Evolutionary conservation across 1,140 invertebrate species (phyloP).

Genomic region (Penaeus chinensis): DNA sequence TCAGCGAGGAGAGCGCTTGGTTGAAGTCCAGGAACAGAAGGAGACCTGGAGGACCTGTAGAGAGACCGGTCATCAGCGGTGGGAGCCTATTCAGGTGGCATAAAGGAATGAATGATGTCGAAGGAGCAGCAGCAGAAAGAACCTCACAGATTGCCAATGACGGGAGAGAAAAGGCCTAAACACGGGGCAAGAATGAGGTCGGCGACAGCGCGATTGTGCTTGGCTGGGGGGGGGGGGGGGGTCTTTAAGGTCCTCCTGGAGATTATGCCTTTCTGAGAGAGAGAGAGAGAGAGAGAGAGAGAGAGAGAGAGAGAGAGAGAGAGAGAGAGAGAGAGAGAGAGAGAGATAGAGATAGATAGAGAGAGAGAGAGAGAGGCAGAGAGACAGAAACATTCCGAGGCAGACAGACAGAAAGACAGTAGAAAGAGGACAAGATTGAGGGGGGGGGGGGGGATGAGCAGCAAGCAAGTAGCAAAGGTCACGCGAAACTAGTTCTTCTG

Average conservation of each 20-base stretch:
- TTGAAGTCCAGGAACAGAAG: background rate
- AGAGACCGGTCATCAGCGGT: conserved; percentile 37
- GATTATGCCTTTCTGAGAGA: conserved; percentile 2
- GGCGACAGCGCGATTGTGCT: conserved; percentile 37
- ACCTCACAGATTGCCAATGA: conserved; percentile 53
- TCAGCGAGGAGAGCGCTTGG: conserved; percentile 21
- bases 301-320: conserved; percentile 12
- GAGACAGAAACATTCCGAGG: too few relatives aligned
- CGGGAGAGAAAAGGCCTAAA: conserved; percentile 52
- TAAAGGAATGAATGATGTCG: conserved; percentile 58
- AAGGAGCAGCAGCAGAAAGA: conserved; percentile 50
- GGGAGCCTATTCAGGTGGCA: conserved; percentile 50
- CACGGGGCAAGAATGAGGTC: conserved; percentile 44
- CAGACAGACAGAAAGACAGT: too few relatives aligned
- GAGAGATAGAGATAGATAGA: too few relatives aligned
- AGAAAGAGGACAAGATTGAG: too few relatives aligned
- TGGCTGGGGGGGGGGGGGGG: conserved; percentile 2
- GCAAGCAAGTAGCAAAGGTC: too few relatives aligned
- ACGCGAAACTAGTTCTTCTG: too few relatives aligned
- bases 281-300: conserved; percentile 17
- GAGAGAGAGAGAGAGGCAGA: too few relatives aligned
- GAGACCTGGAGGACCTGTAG: too few relatives aligned
- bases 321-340: too few relatives aligned
- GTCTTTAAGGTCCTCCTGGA: conserved; percentile 13
- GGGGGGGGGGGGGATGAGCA: too few relatives aligned